Conservation (phyloP, 2,113 vertebrate species). For the Clarias macrocephalus region DNA sequence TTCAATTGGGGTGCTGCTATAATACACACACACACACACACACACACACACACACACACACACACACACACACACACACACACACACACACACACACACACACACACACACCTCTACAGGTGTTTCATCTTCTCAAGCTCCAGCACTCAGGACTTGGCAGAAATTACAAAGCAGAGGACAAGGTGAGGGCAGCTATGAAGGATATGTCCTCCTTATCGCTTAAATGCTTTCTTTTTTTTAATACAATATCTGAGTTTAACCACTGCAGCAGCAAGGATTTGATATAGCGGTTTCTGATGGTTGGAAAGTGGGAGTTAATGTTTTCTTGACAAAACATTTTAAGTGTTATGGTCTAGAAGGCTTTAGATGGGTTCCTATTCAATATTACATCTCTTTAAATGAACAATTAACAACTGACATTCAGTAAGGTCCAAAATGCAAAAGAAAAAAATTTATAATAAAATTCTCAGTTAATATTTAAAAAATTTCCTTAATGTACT, state of each 20-base stretch:
- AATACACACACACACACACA: conserved; percentile 48
- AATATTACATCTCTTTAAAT: background rate
- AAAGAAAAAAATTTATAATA: background rate
- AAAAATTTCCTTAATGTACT: background rate
- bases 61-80: conserved; percentile 7
- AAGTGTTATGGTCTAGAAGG: background rate
- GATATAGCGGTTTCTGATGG: background rate
- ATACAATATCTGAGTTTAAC: conserved; percentile 20
- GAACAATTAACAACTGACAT: background rate
- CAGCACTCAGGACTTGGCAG: conserved; percentile 63
- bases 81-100: background rate
- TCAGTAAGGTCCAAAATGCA: background rate
- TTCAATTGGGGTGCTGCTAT: conserved; percentile 66
- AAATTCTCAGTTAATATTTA: background rate
- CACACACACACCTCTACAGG: conserved; percentile 59
- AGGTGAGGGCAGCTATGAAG: conserved; percentile 52
- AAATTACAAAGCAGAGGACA: conserved; percentile 59
- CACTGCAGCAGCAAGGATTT: background rate
- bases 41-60: conserved; percentile 37
- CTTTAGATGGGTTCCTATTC: background rate
- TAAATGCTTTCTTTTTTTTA: conserved; percentile 36
- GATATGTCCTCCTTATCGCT: conserved; percentile 25
- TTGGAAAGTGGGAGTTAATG: background rate
- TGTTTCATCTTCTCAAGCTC: conserved; percentile 65
- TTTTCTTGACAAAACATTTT: conserved; percentile 12